Conservation (phyloP, 1,140 invertebrate species). For the Leguminivora glycinivorella region DNA sequence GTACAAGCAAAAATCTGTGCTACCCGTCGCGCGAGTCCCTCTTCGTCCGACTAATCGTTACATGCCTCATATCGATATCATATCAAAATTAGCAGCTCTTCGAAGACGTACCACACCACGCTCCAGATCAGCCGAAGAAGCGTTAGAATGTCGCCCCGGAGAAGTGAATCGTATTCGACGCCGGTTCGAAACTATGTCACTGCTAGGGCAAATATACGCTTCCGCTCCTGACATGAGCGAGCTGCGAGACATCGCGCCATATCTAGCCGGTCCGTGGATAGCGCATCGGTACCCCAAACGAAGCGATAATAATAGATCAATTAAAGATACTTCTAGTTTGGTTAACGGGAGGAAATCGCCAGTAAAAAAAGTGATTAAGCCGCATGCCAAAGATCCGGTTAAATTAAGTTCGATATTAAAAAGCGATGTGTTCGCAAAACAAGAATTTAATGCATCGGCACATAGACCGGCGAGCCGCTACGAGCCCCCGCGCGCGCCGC, state of each 20-base stretch:
- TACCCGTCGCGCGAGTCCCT: conserved; percentile 82
- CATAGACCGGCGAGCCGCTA: conserved; percentile 88
- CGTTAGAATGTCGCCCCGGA: conserved; percentile 80
- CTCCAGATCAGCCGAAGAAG: conserved; percentile 64
- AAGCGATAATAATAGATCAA: conserved; percentile 82
- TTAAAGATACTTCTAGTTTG: conserved; percentile 77
- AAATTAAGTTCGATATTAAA: conserved; percentile 82
- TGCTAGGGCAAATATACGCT: conserved; percentile 89
- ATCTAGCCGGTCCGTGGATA: conserved; percentile 87
- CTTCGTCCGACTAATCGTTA: conserved; percentile 84
- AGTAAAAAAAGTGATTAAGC: conserved; percentile 53
- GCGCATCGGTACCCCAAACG: conserved; percentile 86
- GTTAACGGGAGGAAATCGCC: conserved; percentile 66
- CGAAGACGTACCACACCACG: conserved; percentile 76
- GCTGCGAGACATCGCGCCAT: conserved; percentile 86
- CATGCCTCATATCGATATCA: conserved; percentile 93
- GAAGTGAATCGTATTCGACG: conserved; percentile 84
- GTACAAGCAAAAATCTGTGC: conserved; percentile 76
- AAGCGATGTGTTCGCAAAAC: conserved; percentile 82
- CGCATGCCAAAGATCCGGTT: conserved; percentile 55
- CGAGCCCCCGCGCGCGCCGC: conserved; percentile 81
- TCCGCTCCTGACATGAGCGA: conserved; percentile 89
- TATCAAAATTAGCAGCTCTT: conserved; percentile 88
- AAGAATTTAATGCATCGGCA: conserved; percentile 86
- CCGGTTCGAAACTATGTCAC: conserved; percentile 84